These are phyloP conservation scores for Syritta pipiens DNA, from an alignment of 2,888 invertebrate genomes.

Conservation along the genomic window DNA sequence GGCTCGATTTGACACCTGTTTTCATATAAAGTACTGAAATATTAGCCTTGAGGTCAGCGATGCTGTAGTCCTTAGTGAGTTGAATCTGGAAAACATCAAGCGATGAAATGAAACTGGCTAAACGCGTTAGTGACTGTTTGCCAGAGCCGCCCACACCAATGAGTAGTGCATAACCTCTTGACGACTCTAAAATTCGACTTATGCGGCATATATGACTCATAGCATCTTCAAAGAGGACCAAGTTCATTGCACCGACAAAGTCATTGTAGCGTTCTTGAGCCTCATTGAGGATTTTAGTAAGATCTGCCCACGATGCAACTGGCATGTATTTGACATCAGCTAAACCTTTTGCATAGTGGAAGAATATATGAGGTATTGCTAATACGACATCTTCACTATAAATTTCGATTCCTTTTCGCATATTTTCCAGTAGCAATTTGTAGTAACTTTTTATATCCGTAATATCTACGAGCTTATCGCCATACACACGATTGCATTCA, in stretches of 20 bases:
- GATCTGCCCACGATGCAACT: slow-evolving; percentile 85
- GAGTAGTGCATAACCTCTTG: slow-evolving; percentile 93
- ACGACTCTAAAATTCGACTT: slow-evolving; percentile 94
- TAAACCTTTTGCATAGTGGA: slow-evolving; percentile 94
- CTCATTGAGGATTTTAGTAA: slow-evolving; percentile 88
- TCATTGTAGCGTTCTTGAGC: slow-evolving; percentile 93
- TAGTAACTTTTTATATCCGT: slow-evolving; percentile 86
- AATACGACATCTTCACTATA: slow-evolving; percentile 87
- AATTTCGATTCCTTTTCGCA: slow-evolving; percentile 89
- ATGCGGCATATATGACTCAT: slow-evolving; percentile 95
- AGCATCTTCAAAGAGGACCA: slow-evolving; percentile 96
- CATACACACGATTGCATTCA: slow-evolving; percentile 93
- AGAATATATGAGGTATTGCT: slow-evolving; percentile 90
- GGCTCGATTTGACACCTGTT: slow-evolving; percentile 91
- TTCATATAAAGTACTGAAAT: slow-evolving; percentile 89
- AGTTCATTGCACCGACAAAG: slow-evolving; percentile 92
- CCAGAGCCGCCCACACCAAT: slow-evolving; percentile 98
- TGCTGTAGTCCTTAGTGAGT: slow-evolving; percentile 92
- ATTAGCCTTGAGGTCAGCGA: slow-evolving; percentile 88
- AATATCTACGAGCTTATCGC: slow-evolving; percentile 93
- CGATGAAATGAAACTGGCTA: slow-evolving; percentile 93
- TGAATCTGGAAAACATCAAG: slow-evolving; percentile 96
- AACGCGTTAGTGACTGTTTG: slow-evolving; percentile 92
- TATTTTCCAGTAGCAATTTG: slow-evolving; percentile 86
- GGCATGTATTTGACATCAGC: slow-evolving; percentile 95